Evolutionary conservation across 1,140 invertebrate genomes (phyloP).

Genomic region (Scaptomyza montana): DNA sequence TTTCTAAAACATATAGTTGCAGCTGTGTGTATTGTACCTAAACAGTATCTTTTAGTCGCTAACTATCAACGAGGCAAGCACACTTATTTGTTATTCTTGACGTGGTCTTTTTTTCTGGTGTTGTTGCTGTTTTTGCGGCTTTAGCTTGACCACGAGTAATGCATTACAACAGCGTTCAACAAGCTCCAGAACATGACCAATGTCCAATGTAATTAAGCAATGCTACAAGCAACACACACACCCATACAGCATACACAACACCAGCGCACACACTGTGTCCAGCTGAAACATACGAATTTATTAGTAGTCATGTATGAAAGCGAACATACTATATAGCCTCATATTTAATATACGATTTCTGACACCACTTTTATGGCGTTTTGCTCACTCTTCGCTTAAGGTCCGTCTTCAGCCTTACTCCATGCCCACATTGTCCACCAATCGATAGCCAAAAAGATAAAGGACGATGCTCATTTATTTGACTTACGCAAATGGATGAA

Average conservation of each 20-base stretch:
- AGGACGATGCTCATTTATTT: constrained; percentile 76
- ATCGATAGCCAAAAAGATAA: constrained; percentile 59
- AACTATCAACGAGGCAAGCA: neutral
- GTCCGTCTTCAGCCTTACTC: neutral
- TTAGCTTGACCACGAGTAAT: constrained; percentile 70
- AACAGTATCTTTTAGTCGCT: neutral
- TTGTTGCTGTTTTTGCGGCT: constrained; percentile 37
- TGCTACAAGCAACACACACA: constrained; percentile 59
- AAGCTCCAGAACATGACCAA: constrained; percentile 37
- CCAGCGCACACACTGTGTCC: constrained; percentile 3
- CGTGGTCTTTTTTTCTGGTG: neutral
- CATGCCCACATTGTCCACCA: constrained; percentile 24
- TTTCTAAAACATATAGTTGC: too few species aligned
- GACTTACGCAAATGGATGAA: constrained; percentile 69
- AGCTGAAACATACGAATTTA: constrained; percentile 21
- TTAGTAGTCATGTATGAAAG: constrained; percentile 58
- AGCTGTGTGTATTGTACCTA: too few species aligned
- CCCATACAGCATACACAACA: neutral
- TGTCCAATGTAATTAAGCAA: constrained; percentile 76
- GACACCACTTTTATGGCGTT: constrained; percentile 67
- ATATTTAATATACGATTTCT: constrained; percentile 80
- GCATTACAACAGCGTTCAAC: constrained; percentile 66
- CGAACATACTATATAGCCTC: constrained; percentile 44
- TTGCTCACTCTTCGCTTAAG: neutral
- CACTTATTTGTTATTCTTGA: neutral